These are phyloP conservation scores for Sternotherus odoratus DNA, from an alignment of 2,797 vertebrate genomes.

Conservation along the genomic window DNA sequence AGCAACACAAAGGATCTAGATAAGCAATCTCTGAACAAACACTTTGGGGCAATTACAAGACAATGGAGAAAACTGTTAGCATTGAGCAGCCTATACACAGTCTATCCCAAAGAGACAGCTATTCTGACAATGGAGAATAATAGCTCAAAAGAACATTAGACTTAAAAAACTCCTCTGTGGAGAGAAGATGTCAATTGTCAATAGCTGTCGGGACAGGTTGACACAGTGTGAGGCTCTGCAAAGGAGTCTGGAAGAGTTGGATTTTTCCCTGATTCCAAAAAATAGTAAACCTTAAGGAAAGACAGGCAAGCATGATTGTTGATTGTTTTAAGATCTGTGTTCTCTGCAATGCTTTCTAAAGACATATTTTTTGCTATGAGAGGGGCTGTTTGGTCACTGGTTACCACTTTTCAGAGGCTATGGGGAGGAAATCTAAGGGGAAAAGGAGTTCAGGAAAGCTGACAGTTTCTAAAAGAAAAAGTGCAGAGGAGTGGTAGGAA, in stretches of 20 bases:
- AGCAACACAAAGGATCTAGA: too few relatives aligned
- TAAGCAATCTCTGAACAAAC: too few relatives aligned
- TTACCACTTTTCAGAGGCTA: neutral
- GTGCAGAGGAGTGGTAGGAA: neutral
- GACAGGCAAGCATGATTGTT: neutral
- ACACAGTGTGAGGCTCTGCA: neutral
- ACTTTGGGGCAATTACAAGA: too few relatives aligned
- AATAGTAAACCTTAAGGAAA: neutral
- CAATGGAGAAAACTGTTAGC: too few relatives aligned
- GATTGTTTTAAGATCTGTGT: neutral
- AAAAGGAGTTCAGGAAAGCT: neutral
- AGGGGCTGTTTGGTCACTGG: neutral
- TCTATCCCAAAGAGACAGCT: too few relatives aligned
- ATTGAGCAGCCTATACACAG: too few relatives aligned
- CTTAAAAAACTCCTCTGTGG: neutral
- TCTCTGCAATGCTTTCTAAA: neutral
- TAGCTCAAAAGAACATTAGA: neutral
- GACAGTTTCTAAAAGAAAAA: neutral
- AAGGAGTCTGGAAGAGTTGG: neutral
- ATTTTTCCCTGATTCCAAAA: neutral
- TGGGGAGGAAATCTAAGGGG: neutral
- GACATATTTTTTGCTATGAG: conserved; percentile 1
- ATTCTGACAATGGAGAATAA: neutral
- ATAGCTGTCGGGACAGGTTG: neutral
- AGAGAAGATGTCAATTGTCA: neutral